phyloP scores from a whole-genome alignment of 2,797 vertebrate species.

The Paguma larvata region DNA sequence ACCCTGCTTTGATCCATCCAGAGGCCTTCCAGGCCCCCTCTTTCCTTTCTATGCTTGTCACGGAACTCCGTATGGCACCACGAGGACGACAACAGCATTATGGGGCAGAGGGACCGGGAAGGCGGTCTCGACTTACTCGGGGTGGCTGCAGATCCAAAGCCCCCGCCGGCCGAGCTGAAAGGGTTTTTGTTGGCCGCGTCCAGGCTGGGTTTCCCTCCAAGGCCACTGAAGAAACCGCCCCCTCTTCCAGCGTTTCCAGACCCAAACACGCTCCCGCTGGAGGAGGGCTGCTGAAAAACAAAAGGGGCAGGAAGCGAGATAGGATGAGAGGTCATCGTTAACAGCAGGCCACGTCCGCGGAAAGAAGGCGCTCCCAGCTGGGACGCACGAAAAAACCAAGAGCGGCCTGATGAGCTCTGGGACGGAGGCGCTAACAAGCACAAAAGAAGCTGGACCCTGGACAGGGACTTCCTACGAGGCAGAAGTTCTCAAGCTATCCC shows the following conservation, averaged over 20 bases:
- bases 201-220: constrained; percentile 98
- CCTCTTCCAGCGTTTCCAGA: constrained; percentile 86
- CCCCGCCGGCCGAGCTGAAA: constrained; percentile 91
- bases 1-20: background rate
- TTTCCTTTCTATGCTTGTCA: background rate
- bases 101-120: background rate
- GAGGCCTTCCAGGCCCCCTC: background rate
- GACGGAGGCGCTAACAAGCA: accelerated
- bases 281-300: constrained; percentile 86
- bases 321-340: background rate
- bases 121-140: constrained; percentile 86
- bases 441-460: background rate
- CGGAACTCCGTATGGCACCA: background rate
- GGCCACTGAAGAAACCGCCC: constrained; percentile 96
- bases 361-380: background rate
- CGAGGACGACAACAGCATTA: background rate
- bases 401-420: background rate
- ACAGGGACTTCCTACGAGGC: background rate
- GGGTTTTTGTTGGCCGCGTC: constrained; percentile 98
- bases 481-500: background rate
- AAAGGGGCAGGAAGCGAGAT: constrained; percentile 39
- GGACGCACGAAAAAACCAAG: background rate
- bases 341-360: background rate
- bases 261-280: constrained; percentile 93
- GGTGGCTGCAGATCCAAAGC: constrained; percentile 90